Percentiles rank a stretch among this genome's conserved stretches.
Conservation (phyloP, 2,797 vertebrate genomes). For the Falco cherrug region DNA sequence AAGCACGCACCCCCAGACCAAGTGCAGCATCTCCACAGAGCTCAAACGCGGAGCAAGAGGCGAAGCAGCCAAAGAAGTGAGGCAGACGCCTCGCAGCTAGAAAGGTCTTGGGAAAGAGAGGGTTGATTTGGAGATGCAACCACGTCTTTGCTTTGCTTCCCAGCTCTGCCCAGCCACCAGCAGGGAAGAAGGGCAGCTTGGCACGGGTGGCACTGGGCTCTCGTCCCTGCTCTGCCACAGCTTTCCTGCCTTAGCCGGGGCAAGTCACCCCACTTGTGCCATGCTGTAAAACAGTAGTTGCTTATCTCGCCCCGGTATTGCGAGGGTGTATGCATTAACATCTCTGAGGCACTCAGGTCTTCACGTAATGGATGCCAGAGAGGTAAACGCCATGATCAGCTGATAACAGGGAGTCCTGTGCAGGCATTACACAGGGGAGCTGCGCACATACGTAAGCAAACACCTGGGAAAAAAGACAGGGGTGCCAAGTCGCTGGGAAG, state of each 20-base stretch:
- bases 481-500: not conserved
- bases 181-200: not conserved
- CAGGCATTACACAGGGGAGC: not conserved
- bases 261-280: not conserved
- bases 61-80: accelerated
- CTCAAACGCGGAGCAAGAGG: accelerated
- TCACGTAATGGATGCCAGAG: not conserved
- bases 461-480: not conserved
- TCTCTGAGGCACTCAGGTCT: not conserved
- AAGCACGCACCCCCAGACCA: accelerated
- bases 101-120: not conserved
- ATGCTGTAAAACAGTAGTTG: not conserved
- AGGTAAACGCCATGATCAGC: not conserved
- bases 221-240: accelerated
- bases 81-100: too few relatives aligned
- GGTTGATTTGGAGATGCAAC: not conserved
- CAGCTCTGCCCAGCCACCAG: not conserved
- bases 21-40: accelerated
- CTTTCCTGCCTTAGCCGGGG: not conserved
- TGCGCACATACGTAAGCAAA: not conserved
- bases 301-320: not conserved
- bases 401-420: constrained; percentile 26
- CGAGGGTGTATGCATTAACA: not conserved
- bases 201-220: accelerated
- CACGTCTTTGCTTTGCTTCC: not conserved